Evolutionary conservation across 2,888 invertebrate species (phyloP), one percentile per base, ranked within the genome.

Genomic region (Baronia brevicornis): DNA sequence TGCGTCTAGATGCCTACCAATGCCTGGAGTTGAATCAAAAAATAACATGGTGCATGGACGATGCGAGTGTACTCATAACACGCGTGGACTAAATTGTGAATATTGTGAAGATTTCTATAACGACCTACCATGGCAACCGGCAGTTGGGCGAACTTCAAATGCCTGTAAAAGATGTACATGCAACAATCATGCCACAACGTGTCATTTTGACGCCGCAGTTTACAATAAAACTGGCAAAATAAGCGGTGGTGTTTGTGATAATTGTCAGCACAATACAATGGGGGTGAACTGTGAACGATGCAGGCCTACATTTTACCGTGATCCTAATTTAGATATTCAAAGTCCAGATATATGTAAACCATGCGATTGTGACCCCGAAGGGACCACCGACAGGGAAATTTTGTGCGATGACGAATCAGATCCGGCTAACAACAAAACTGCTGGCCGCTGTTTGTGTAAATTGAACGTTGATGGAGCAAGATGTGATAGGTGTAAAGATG

Each of bases 91-190:
- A 27, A 99, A 99, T 68, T 99, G 99, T 72, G 97, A 99, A 65
- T 88, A 92, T 50, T 99, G 99, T 79, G 91, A 95, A 77, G 98
- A 98, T 57, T 97, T 98, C 72, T 98, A 92, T 72, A 97, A 98
- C 61, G 99, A 99, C 73, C 78, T 96, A 6, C 98, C 98, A 0
- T 99, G 99, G 99, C 93, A 95, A 65, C 99, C 99, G 2, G 99
- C 98, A 2, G 91, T 96, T 44, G 96, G 94, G 12, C 93, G 92
- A 60, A 92, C 95, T 54, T 94, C 95, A 0, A 98, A 98, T 72
- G 96, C 96, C 19, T 99, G 98, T 71, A 93, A 95, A 85, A 87
- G 92, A 45, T 98, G 98, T 68, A 94, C 96, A 46, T 98, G 98
- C 67, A 95, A 98, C 69, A 92, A 93, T 51, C 98, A 98, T 61